phyloP scores from a whole-genome alignment of 1,140 invertebrate genomes.

The Drosophila pandora region DNA sequence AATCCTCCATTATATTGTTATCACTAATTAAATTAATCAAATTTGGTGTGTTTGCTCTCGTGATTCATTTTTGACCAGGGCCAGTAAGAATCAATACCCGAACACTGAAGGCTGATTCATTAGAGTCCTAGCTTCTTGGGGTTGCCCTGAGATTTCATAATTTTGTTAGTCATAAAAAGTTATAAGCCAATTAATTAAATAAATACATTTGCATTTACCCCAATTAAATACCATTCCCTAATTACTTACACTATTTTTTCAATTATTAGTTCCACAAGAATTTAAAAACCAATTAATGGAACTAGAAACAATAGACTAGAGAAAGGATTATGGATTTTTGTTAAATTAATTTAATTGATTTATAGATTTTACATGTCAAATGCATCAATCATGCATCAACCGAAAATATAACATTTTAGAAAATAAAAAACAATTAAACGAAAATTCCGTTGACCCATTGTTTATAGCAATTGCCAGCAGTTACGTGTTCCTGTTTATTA shows the following conservation, averaged over 20 bases:
- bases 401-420: no score
- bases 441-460: conserved; percentile 18
- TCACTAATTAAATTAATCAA: conserved; percentile 9
- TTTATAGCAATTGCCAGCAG: conserved; percentile 36
- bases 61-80: conserved; percentile 6
- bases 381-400: no score
- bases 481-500: conserved; percentile 68
- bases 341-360: no score
- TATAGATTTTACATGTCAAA: no score
- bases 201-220: no score
- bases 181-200: not conserved
- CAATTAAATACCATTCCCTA: no score
- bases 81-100: not conserved
- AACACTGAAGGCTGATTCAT: conserved; percentile 7
- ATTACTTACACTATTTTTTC: no score
- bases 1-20: conserved; percentile 1
- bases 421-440: not conserved
- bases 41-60: not conserved
- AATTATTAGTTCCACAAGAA: no score
- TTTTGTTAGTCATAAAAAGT: conserved; percentile 6
- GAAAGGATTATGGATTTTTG: no score
- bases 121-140: not conserved
- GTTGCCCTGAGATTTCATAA: not conserved
- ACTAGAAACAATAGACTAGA: no score
- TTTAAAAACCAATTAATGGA: no score